Conservation (phyloP, 23 tunicate species). For the Oikopleura vanhoeffeni region DNA sequence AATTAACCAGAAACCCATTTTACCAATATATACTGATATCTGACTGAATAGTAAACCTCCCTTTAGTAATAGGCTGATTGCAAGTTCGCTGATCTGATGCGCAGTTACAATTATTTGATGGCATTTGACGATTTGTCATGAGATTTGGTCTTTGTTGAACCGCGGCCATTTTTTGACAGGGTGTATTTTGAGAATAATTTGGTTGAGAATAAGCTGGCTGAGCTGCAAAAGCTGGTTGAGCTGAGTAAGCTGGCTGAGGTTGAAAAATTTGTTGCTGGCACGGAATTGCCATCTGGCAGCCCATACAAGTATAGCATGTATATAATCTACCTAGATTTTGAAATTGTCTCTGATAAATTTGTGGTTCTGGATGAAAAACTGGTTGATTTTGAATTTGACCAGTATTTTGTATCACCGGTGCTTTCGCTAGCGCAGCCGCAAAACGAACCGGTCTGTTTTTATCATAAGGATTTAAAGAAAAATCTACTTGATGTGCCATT, state of each 20-base stretch:
- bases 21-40: too few species aligned
- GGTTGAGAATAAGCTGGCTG: too few species aligned
- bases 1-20: too few species aligned
- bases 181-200: too few species aligned
- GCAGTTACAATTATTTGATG: background rate
- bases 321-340: background rate
- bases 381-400: too few species aligned
- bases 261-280: background rate
- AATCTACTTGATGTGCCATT: background rate
- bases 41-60: too few species aligned
- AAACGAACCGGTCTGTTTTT: too few species aligned
- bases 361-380: background rate
- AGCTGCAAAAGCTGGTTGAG: background rate
- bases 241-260: background rate
- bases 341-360: background rate
- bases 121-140: background rate
- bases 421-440: too few species aligned
- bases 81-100: background rate
- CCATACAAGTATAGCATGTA: background rate
- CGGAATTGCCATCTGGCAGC: background rate
- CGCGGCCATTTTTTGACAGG: background rate
- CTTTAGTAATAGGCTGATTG: background rate
- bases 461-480: background rate
- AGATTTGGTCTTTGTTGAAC: background rate
- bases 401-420: too few species aligned